Evolutionary conservation across 2,797 vertebrate species (phyloP).

Genomic region (Netta rufina): DNA sequence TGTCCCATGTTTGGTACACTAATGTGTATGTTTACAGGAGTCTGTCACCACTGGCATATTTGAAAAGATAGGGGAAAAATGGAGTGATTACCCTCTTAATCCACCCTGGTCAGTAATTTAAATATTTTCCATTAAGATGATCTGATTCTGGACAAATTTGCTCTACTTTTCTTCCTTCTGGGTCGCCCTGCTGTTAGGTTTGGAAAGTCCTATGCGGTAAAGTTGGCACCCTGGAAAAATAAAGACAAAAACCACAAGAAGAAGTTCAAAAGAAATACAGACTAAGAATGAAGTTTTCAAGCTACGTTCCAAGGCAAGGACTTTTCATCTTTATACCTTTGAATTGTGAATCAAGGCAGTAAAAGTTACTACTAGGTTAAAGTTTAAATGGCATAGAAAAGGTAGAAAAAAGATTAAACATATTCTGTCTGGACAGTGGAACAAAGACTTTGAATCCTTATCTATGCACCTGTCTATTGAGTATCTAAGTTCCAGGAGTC

Average conservation of each 20-base stretch:
- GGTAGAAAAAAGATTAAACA: constrained; percentile 82
- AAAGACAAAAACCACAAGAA: constrained; percentile 78
- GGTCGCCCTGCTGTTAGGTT: constrained; percentile 68
- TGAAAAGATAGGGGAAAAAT: neutral
- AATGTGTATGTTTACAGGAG: neutral
- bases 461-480: constrained; percentile 80
- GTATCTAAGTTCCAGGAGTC: constrained; percentile 76
- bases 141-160: constrained; percentile 51
- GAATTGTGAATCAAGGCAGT: constrained; percentile 82
- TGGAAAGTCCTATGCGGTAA: constrained; percentile 74
- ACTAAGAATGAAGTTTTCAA: constrained; percentile 82
- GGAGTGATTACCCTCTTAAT: neutral
- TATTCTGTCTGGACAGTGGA: constrained; percentile 79
- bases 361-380: constrained; percentile 86
- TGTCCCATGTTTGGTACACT: neutral
- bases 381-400: constrained; percentile 86
- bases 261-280: constrained; percentile 82
- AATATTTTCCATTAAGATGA: constrained; percentile 67
- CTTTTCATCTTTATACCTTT: constrained; percentile 84
- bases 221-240: constrained; percentile 78
- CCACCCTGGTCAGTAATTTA: constrained; percentile 56
- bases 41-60: neutral
- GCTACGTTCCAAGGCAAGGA: constrained; percentile 79
- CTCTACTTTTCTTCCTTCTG: constrained; percentile 53
- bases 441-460: constrained; percentile 82